These are phyloP conservation scores for Elachura formosa DNA, from an alignment of 2,113 vertebrate species.

Conservation along the genomic window DNA sequence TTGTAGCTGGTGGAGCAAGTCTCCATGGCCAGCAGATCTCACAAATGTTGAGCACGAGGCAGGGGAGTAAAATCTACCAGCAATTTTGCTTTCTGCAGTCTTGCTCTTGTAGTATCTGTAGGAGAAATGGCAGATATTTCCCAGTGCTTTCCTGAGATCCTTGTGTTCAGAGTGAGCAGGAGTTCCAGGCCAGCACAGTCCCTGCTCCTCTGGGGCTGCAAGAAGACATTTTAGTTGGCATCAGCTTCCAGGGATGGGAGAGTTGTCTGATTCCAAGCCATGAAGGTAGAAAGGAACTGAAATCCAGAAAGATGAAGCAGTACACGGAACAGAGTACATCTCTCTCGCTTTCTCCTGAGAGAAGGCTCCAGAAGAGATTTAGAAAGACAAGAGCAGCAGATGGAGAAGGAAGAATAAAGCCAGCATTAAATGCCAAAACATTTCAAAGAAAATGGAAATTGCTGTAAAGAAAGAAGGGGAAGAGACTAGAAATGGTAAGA, in stretches of 20 bases:
- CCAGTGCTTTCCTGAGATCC: not conserved
- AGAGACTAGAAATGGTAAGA: not conserved
- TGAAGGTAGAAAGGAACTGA: not conserved
- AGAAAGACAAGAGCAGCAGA: conserved; percentile 62
- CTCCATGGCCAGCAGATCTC: not conserved
- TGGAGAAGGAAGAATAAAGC: conserved; percentile 64
- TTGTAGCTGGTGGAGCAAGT: not conserved
- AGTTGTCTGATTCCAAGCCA: not conserved
- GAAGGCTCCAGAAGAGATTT: conserved; percentile 53
- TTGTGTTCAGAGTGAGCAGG: not conserved
- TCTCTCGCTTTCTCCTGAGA: not conserved
- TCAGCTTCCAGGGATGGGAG: not conserved
- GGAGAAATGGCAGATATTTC: not conserved
- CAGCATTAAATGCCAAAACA: conserved; percentile 52
- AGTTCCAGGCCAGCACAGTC: not conserved
- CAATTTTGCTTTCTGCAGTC: not conserved
- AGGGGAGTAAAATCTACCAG: not conserved
- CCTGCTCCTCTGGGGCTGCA: not conserved
- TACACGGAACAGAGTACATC: not conserved
- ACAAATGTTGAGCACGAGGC: not conserved
- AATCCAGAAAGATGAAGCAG: not conserved
- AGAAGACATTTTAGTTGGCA: not conserved
- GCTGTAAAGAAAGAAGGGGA: conserved; percentile 51
- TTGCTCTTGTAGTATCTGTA: not conserved
- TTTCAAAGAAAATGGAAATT: conserved; percentile 62